Evolutionary conservation across 2,113 vertebrate genomes (phyloP).

Genomic region (Excalfactoria chinensis): DNA sequence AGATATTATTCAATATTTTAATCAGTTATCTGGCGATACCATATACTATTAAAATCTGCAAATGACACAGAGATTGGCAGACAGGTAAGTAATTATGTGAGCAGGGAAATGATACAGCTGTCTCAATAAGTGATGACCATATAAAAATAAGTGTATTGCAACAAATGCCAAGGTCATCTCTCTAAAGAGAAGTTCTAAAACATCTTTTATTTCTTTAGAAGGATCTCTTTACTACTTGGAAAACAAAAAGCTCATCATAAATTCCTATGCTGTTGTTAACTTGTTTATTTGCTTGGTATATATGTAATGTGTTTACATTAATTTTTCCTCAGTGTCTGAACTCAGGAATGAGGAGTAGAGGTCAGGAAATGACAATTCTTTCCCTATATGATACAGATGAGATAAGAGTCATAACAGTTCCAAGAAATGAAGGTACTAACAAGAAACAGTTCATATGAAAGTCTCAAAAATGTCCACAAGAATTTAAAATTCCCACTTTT

Average conservation of each 20-base stretch:
- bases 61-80: background rate
- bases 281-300: background rate
- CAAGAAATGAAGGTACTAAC: background rate
- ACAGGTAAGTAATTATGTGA: background rate
- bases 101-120: background rate
- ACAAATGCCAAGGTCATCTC: background rate
- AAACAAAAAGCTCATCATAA: background rate
- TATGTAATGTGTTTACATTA: fast-evolving
- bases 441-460: background rate
- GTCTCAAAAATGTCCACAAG: background rate
- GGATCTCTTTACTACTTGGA: background rate
- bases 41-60: constrained; percentile 8
- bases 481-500: background rate
- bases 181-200: background rate
- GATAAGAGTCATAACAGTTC: background rate
- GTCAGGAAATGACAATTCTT: background rate
- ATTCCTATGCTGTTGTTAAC: background rate
- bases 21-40: constrained; percentile 29
- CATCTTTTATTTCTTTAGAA: background rate
- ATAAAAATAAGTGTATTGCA: background rate
- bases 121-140: background rate
- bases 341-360: background rate
- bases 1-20: constrained; percentile 25
- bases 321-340: background rate
- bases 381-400: background rate